Evolutionary conservation across 2,113 vertebrate genomes (phyloP), one percentile per base, ranked within the genome.

Genomic region (Pseudorectes ferrugineus): DNA sequence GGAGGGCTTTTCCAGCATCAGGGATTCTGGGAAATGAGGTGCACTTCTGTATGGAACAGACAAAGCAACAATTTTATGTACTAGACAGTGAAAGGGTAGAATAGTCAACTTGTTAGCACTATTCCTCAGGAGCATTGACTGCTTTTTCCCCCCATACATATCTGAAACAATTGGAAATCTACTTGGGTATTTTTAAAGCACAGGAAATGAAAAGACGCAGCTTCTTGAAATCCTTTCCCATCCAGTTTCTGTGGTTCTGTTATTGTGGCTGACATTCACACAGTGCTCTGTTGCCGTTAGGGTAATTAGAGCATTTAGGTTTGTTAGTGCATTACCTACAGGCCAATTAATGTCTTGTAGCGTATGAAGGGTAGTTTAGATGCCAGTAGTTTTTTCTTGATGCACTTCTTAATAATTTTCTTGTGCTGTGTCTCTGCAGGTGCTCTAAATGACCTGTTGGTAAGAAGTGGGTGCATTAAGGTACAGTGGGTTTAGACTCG

Each of bases 71-170:
- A 14, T 52, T 85, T 23, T 33, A 52, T 62, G 38, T 38, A 9
- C 31, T 62, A 43, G 38, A 3, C 12, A 45, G 21, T 43, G 57
- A 26, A 31, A 26, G 13, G 4, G 18, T 26, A 17, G 38, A 63
- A n/a, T 6, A 38, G 7, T 19, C 42, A 66, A 43, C 3, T 55
- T n/a, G 19, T 33, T 35, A 23, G 5, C 35, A 9, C 20, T 40
- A 2, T 48, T 79, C 23, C 15, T 7, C 9, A 17, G 54, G 29
- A 66, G 22, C 26, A 21, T 7, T 13, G 46, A 7, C 36, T 85
- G 51, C 15, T 20, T 76, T 66, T 38, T 24, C 3, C 1, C 31
- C 24, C 23, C 33, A 21, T 18, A 14, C 0, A 0, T 40, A 16
- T 45, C 25, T 62, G 52, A 62, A 85, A 35, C 49, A 51, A 14